phyloP scores from a whole-genome alignment of 2,888 invertebrate genomes.

The Ethmia dodecea region DNA sequence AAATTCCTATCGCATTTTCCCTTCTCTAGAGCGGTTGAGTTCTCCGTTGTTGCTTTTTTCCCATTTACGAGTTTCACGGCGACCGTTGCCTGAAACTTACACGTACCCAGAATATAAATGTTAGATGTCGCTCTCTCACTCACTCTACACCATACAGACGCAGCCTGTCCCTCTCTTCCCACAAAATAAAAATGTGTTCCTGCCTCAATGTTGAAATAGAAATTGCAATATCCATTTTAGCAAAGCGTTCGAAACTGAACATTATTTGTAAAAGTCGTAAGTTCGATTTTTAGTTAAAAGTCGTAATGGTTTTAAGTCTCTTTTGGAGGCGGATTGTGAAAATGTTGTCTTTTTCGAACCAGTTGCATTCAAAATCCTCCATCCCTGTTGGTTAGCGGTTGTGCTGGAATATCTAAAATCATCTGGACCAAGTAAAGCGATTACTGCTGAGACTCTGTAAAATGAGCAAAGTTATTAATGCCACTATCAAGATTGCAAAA shows the following conservation, averaged over 20 bases:
- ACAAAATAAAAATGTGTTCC: slow-evolving; percentile 75
- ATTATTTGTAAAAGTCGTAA: no score
- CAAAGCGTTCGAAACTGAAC: slow-evolving; percentile 33
- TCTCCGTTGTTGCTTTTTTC: slow-evolving; percentile 76
- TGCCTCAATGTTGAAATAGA: slow-evolving; percentile 66
- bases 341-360: slow-evolving; percentile 76
- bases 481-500: slow-evolving; percentile 24
- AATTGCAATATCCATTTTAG: slow-evolving; percentile 62
- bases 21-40: slow-evolving; percentile 69
- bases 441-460: slow-evolving; percentile 62
- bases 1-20: slow-evolving; percentile 37
- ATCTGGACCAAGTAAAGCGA: slow-evolving; percentile 71
- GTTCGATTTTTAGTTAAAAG: no score
- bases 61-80: slow-evolving; percentile 78
- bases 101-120: slow-evolving; percentile 77
- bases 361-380: slow-evolving; percentile 71
- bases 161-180: slow-evolving; percentile 50
- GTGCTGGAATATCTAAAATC: slow-evolving; percentile 67
- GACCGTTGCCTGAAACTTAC: slow-evolving; percentile 78
- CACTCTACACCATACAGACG: slow-evolving; percentile 27
- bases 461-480: slow-evolving; percentile 65
- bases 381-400: slow-evolving; percentile 61
- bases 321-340: slow-evolving; percentile 38
- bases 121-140: slow-evolving; percentile 49
- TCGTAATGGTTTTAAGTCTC: no score